These are phyloP conservation scores for Sitophilus oryzae DNA, from an alignment of 1,140 invertebrate genomes.

Conservation along the genomic window DNA sequence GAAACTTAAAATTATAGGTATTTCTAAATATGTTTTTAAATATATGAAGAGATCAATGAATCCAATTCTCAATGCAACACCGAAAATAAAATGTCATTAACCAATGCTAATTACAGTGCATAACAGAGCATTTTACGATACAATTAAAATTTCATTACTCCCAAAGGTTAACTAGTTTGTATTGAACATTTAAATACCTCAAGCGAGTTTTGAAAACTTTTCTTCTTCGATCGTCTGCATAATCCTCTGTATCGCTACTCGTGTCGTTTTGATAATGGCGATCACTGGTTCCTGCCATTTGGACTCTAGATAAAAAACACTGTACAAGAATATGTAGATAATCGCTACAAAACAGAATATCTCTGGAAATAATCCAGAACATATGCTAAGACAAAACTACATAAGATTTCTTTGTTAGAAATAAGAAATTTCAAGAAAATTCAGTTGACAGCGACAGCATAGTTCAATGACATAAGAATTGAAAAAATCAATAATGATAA, in stretches of 20 bases:
- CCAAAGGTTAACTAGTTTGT: neutral
- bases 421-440: neutral
- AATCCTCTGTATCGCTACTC: conserved; percentile 68
- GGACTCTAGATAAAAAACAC: conserved; percentile 36
- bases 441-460: neutral
- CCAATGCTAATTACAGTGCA: too few relatives aligned
- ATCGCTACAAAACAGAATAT: conserved; percentile 31
- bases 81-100: too few relatives aligned
- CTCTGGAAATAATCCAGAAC: conserved; percentile 28
- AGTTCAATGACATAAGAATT: neutral
- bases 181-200: conserved; percentile 44
- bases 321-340: conserved; percentile 39
- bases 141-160: neutral
- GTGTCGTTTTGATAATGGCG: conserved; percentile 50
- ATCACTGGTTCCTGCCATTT: conserved; percentile 42
- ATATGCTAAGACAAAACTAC: conserved; percentile 11
- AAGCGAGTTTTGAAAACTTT: conserved; percentile 60
- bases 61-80: too few relatives aligned
- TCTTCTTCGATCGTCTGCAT: conserved; percentile 57
- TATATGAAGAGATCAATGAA: too few relatives aligned
- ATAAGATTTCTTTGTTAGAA: conserved; percentile 1
- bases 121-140: neutral
- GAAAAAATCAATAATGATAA: neutral
- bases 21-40: too few relatives aligned
- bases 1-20: too few relatives aligned